phyloP scores from a whole-genome alignment of 2,797 vertebrate species.

The Dendrocincla tyrannina region DNA sequence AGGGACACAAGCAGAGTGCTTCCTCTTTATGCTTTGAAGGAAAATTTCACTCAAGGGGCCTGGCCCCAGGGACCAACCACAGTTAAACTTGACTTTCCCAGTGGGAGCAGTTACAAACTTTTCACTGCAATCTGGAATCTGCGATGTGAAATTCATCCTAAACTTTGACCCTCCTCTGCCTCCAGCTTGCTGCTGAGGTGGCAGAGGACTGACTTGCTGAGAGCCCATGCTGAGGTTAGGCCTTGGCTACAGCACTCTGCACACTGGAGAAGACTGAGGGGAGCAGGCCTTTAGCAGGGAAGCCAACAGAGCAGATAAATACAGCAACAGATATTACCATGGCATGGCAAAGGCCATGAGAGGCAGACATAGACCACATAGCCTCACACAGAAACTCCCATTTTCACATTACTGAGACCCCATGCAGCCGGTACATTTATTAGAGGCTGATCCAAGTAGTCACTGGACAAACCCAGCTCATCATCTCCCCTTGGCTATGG shows the following conservation, averaged over 20 bases:
- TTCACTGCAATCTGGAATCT: not conserved
- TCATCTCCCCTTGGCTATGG: not conserved
- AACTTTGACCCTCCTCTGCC: not conserved
- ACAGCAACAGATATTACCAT: not conserved
- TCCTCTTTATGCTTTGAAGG: not conserved
- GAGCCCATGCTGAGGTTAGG: not conserved
- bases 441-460: not conserved
- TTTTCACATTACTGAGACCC: not conserved
- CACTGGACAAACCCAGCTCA: not conserved
- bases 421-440: not conserved
- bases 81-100: not conserved
- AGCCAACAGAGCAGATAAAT: not conserved
- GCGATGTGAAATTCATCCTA: not conserved
- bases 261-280: not conserved
- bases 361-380: not conserved
- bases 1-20: not conserved
- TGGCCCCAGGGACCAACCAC: not conserved
- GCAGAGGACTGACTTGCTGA: not conserved
- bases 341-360: not conserved
- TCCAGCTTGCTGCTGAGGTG: not conserved
- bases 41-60: not conserved
- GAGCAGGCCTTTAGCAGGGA: not conserved
- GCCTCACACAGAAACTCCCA: not conserved
- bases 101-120: not conserved
- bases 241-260: rapidly evolving